Conservation (phyloP, 2,797 vertebrate genomes). For the Cossypha dichroa region DNA sequence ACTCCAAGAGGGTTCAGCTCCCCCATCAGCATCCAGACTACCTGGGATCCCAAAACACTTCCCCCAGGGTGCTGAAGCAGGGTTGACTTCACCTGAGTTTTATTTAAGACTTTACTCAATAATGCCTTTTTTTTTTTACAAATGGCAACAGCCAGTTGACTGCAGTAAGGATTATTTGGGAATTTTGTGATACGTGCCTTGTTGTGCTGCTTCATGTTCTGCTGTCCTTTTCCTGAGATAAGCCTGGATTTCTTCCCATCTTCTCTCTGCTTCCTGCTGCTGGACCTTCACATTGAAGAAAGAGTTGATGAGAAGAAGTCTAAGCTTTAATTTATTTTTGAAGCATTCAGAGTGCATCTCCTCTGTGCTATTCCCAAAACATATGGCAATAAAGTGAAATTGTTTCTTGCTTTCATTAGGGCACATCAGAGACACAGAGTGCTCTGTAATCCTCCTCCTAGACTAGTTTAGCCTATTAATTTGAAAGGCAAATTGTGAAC, state of each 20-base stretch:
- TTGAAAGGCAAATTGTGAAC: conserved; percentile 38
- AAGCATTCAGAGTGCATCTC: background rate
- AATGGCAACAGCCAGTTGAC: background rate
- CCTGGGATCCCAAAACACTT: background rate
- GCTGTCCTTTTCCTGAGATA: conserved; percentile 89
- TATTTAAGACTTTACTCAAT: background rate
- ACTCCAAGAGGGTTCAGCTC: background rate
- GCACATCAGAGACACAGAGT: conserved; percentile 4
- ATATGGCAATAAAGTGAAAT: background rate
- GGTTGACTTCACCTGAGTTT: background rate
- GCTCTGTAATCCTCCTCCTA: conserved; percentile 29
- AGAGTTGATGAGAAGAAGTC: background rate
- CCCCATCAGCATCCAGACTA: background rate
- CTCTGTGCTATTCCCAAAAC: background rate
- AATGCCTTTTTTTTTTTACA: background rate
- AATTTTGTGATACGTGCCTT: conserved; percentile 78
- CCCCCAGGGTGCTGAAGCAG: background rate
- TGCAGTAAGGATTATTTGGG: background rate
- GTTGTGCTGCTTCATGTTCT: conserved; percentile 90
- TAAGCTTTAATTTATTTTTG: background rate
- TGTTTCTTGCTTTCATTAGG: conserved; percentile 20
- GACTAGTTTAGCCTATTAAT: conserved; percentile 27
- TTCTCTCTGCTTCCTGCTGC: conserved; percentile 90
- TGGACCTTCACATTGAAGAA: conserved; percentile 79
- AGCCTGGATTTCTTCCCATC: conserved; percentile 94